A percentile compares a stretch with the other conserved stretches of the same genome.
Evolutionary conservation across 2,797 vertebrate species (phyloP).

Genomic region (Xiphophorus birchmanni): DNA sequence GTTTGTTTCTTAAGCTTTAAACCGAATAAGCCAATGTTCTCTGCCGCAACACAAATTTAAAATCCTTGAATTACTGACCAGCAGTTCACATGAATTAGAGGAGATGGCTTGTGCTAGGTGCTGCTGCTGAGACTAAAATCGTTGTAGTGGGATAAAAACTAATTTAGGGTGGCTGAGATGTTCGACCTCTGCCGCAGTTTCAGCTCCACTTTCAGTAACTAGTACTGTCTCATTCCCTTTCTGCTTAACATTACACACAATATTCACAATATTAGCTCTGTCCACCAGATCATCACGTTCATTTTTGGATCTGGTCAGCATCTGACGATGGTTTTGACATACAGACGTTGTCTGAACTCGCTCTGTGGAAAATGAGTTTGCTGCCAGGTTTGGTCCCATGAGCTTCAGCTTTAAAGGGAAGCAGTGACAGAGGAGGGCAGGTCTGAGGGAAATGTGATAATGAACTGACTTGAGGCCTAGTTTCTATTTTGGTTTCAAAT

Average conservation of each 20-base stretch:
- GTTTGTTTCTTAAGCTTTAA: neutral
- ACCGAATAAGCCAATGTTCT: neutral
- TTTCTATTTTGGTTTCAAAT: slow-evolving; percentile 79
- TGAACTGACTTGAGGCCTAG: slow-evolving; percentile 72
- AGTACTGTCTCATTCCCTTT: too few relatives aligned
- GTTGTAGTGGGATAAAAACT: neutral
- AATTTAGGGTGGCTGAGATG: neutral
- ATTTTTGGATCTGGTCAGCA: neutral
- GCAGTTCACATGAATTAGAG: neutral
- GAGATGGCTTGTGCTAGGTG: neutral
- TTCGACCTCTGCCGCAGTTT: neutral
- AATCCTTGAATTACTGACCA: neutral
- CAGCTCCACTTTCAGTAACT: neutral
- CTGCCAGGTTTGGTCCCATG: slow-evolving; percentile 46
- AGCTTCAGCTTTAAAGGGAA: slow-evolving; percentile 59
- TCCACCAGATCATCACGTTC: neutral
- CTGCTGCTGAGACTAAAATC: neutral
- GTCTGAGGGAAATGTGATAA: slow-evolving; percentile 71
- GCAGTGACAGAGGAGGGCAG: slow-evolving; percentile 49
- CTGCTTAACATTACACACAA: neutral
- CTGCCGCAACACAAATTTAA: neutral
- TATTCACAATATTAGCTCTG: neutral
- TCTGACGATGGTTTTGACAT: neutral
- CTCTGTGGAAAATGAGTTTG: slow-evolving; percentile 65
- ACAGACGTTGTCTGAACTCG: slow-evolving; percentile 44